Conservation (phyloP, 1,140 invertebrate genomes). For the Meteorus sp. region DNA sequence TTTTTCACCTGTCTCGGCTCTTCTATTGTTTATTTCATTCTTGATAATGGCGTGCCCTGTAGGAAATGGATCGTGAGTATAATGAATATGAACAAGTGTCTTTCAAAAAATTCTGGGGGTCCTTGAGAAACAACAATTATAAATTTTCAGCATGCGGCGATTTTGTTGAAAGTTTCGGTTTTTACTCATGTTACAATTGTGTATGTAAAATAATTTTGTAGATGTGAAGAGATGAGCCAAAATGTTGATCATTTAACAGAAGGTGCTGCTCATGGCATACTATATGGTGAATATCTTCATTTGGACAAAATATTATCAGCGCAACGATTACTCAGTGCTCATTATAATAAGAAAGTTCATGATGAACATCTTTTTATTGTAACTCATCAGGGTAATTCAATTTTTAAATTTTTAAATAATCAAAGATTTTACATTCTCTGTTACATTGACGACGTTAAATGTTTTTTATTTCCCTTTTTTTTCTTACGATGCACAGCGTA, state of each 20-base stretch:
- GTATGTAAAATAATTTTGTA: constrained; percentile 24
- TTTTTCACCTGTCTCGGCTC: not conserved
- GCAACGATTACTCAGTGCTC: constrained; percentile 80
- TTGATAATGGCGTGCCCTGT: constrained; percentile 46
- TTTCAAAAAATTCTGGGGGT: not conserved
- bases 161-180: not conserved
- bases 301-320: constrained; percentile 87
- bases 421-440: too few relatives aligned
- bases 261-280: constrained; percentile 65
- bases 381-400: constrained; percentile 87
- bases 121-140: too few relatives aligned
- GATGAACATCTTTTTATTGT: constrained; percentile 98
- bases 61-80: constrained; percentile 42
- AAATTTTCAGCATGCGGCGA: not conserved
- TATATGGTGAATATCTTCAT: constrained; percentile 86
- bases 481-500: constrained; percentile 79
- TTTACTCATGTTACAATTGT: too few relatives aligned
- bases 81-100: constrained; percentile 3
- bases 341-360: constrained; percentile 72
- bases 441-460: too few relatives aligned
- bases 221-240: constrained; percentile 45
- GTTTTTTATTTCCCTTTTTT: not conserved
- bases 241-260: constrained; percentile 63
- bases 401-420: not conserved
- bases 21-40: too few relatives aligned